phyloP scores from a whole-genome alignment of 2,888 invertebrate species.

The Troides helena region DNA sequence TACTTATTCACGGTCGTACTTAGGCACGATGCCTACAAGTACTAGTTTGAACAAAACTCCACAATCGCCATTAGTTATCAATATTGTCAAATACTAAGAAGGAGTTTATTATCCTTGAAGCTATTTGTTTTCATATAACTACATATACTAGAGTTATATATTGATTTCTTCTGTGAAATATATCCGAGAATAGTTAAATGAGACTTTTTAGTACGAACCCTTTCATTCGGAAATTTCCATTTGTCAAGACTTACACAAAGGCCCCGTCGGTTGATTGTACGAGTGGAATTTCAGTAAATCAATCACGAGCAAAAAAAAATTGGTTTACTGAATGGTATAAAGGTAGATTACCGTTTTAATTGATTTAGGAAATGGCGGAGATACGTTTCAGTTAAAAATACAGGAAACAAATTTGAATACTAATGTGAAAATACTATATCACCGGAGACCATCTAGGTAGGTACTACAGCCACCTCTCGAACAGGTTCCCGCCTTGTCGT shows the following conservation, averaged over 20 bases:
- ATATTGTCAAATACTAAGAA: too few species aligned
- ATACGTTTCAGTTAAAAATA: neutral
- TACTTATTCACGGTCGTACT: too few species aligned
- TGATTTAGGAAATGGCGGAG: neutral
- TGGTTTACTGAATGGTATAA: slow-evolving; percentile 1
- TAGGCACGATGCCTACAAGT: too few species aligned
- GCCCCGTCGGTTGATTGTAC: slow-evolving; percentile 10
- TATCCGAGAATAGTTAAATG: neutral
- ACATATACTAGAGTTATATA: too few species aligned
- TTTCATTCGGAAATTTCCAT: slow-evolving; percentile 9
- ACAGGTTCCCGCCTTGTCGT: too few species aligned
- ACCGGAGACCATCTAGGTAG: neutral
- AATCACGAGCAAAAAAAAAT: slow-evolving; percentile 3
- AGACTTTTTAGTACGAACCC: slow-evolving; percentile 1
- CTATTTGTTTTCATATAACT: too few species aligned
- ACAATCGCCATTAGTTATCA: too few species aligned
- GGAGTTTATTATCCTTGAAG: too few species aligned
- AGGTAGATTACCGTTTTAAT: slow-evolving; percentile 11
- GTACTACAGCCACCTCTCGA: too few species aligned
- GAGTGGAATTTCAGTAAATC: slow-evolving; percentile 9
- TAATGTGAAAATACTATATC: neutral
- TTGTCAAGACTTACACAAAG: slow-evolving; percentile 8
- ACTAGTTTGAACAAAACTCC: too few species aligned
- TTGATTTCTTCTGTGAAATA: neutral
- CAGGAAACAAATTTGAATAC: neutral